phyloP scores from a whole-genome alignment of 92 coral and sea anemone genomes.

The Epizoanthus scotinus region DNA sequence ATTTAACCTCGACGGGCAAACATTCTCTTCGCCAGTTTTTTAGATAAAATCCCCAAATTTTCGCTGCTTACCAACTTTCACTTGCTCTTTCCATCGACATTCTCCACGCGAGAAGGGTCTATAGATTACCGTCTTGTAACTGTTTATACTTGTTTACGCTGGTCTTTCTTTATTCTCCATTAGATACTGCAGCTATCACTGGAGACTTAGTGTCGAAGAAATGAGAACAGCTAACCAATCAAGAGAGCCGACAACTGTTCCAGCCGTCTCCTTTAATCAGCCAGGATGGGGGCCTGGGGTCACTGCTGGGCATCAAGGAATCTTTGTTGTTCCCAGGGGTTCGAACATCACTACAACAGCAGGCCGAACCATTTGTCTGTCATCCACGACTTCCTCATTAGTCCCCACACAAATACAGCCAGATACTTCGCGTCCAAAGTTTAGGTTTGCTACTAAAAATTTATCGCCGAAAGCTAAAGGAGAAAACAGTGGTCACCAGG shows the following conservation, averaged over 20 bases:
- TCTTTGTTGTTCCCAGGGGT: neutral
- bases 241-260: neutral
- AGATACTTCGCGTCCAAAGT: neutral
- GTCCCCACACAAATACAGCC: neutral
- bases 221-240: neutral
- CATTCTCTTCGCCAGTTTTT: no score
- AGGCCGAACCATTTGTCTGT: constrained; percentile 3
- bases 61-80: no score
- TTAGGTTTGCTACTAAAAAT: constrained; percentile 22
- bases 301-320: neutral
- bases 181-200: constrained; percentile 17
- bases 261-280: neutral
- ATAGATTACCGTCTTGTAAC: no score
- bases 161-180: neutral
- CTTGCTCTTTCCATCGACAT: no score
- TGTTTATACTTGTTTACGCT: neutral
- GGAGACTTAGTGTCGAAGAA: constrained; percentile 9
- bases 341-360: neutral
- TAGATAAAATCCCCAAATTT: no score
- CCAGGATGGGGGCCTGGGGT: neutral
- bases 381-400: constrained; percentile 3
- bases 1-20: no score
- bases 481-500: neutral
- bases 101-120: no score
- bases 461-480: constrained; percentile 1